These are phyloP conservation scores for Adelges cooleyi DNA, from an alignment of 1,140 invertebrate genomes.

Conservation along the genomic window DNA sequence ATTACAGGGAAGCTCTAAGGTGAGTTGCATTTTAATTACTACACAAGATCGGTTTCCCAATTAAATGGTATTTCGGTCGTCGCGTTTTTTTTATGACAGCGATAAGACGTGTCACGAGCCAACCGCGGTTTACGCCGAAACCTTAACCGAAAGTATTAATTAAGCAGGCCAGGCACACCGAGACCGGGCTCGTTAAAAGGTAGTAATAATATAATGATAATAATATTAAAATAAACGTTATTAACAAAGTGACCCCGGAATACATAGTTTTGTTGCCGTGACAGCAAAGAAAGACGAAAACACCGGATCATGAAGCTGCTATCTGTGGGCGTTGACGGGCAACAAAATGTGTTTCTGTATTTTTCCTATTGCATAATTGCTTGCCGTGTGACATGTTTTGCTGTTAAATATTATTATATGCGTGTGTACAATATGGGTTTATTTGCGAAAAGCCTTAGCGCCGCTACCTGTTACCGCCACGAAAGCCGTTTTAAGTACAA, in stretches of 20 bases:
- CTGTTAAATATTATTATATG: too few relatives aligned
- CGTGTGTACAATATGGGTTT: too few relatives aligned
- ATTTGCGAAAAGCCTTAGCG: too few relatives aligned
- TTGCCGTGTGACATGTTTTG: too few relatives aligned
- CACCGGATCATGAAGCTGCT: neutral
- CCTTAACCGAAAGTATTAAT: neutral
- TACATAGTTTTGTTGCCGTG: too few relatives aligned
- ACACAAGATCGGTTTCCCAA: neutral
- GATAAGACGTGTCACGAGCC: neutral
- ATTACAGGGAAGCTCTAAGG: constrained; percentile 71
- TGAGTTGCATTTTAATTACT: constrained; percentile 40
- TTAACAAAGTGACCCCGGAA: neutral
- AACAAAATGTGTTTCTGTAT: neutral
- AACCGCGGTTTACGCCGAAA: neutral
- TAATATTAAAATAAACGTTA: neutral
- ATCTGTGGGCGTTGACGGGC: neutral
- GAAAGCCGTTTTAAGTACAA: neutral
- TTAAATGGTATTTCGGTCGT: too few relatives aligned
- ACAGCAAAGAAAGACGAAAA: too few relatives aligned
- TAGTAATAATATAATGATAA: neutral
- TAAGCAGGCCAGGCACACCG: neutral
- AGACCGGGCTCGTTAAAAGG: too few relatives aligned
- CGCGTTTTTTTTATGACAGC: too few relatives aligned
- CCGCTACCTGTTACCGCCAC: too few relatives aligned
- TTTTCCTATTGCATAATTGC: too few relatives aligned